Evolutionary conservation across 2,888 invertebrate species (phyloP).

Genomic region (Tupiocoris notatus): DNA sequence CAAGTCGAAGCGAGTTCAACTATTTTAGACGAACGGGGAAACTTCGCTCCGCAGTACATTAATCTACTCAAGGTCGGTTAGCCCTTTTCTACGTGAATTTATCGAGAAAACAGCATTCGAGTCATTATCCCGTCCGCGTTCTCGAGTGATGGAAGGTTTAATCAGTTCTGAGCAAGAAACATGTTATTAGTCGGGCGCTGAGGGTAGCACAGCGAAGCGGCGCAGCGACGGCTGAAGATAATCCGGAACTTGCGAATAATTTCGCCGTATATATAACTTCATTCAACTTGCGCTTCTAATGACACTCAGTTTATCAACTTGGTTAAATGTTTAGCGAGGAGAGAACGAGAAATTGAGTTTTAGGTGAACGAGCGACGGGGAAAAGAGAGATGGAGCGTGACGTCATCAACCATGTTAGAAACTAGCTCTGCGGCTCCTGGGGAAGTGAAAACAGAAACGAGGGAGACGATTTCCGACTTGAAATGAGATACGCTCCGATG

Average conservation of each 20-base stretch:
- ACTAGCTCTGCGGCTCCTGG: background rate
- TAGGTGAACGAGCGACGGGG: background rate
- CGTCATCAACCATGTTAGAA: background rate
- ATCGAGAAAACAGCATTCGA: background rate
- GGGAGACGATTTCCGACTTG: background rate
- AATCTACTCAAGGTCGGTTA: too few relatives aligned
- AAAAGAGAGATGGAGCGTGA: background rate
- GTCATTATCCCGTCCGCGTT: background rate
- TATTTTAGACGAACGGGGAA: too few relatives aligned
- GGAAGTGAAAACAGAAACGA: background rate
- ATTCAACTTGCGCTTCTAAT: slow-evolving; percentile 26
- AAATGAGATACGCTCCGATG: background rate
- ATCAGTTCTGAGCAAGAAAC: background rate
- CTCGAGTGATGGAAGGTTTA: background rate
- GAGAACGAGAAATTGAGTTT: background rate
- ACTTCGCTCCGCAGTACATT: too few relatives aligned
- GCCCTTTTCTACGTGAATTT: background rate
- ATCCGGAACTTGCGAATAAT: slow-evolving; percentile 29
- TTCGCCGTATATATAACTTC: slow-evolving; percentile 20
- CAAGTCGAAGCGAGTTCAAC: too few relatives aligned
- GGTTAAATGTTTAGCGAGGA: slow-evolving; percentile 23
- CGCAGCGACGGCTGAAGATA: background rate
- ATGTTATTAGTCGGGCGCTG: background rate
- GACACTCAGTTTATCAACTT: slow-evolving; percentile 31
- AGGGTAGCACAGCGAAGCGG: background rate